Conservation (phyloP, 53 echinoderm and acorn worm genomes). For the Henricia sp. region DNA sequence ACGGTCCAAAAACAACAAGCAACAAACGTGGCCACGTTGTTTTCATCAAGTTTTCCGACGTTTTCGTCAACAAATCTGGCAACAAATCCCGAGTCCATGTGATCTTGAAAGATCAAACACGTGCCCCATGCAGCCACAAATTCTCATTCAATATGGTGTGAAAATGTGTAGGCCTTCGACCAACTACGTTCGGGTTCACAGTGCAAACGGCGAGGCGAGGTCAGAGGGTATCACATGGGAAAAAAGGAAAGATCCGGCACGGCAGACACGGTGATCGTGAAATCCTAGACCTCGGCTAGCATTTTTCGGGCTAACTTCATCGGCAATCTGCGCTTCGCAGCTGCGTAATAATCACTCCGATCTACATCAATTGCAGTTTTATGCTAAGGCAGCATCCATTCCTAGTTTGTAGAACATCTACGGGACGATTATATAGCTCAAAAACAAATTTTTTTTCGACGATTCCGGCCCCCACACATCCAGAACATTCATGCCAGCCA, state of each 20-base stretch:
- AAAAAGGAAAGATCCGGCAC: constrained; percentile 33
- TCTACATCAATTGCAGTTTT: constrained; percentile 10
- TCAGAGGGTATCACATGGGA: constrained; percentile 40
- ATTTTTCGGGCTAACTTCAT: constrained; percentile 59
- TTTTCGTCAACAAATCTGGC: too few species aligned
- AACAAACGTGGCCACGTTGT: not conserved
- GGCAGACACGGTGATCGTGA: constrained; percentile 11
- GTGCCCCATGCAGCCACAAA: constrained; percentile 18
- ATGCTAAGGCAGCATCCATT: not conserved
- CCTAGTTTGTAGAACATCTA: not conserved
- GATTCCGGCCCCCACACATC: too few species aligned
- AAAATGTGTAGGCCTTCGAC: not conserved
- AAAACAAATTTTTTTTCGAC: too few species aligned
- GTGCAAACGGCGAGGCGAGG: not conserved
- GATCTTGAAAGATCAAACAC: constrained; percentile 25
- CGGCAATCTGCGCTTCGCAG: constrained; percentile 23
- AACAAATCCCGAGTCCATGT: constrained; percentile 11
- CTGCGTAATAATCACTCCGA: constrained; percentile 25
- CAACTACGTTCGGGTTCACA: constrained; percentile 13
- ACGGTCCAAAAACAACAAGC: not conserved
- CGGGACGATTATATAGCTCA: too few species aligned
- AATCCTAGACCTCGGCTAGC: constrained; percentile 61
- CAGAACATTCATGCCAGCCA: too few species aligned
- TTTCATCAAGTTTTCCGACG: not conserved
- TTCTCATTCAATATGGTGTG: constrained; percentile 50